Conservation (phyloP, 2,888 invertebrate genomes). For the Hofmannophila pseudospretella region DNA sequence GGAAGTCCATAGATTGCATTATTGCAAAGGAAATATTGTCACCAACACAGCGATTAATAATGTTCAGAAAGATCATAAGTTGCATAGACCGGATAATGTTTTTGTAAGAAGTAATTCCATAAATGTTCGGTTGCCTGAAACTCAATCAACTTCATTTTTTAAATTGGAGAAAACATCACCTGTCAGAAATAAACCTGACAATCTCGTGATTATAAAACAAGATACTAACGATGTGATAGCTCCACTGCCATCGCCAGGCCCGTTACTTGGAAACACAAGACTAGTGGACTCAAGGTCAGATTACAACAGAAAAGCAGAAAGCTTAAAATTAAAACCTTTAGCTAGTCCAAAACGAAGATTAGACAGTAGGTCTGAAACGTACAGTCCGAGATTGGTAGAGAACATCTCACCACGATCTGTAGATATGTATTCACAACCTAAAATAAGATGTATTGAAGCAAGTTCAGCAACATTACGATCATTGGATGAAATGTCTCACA, state of each 20-base stretch:
- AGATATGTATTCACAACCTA: conserved; percentile 60
- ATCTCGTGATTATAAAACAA: conserved; percentile 70
- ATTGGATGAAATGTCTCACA: conserved; percentile 77
- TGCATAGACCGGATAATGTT: conserved; percentile 57
- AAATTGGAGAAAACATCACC: conserved; percentile 56
- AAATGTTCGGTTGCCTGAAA: conserved; percentile 76
- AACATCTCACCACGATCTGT: conserved; percentile 58
- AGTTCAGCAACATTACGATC: conserved; percentile 68
- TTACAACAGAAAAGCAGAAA: conserved; percentile 54
- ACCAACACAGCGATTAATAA: conserved; percentile 35
- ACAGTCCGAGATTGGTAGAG: conserved; percentile 59
- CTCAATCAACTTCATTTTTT: conserved; percentile 52
- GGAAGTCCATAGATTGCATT: conserved; percentile 87
- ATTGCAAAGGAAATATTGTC: conserved; percentile 82
- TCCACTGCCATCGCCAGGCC: conserved; percentile 89
- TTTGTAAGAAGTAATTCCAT: conserved; percentile 79
- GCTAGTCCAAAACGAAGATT: conserved; percentile 62
- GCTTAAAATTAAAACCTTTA: conserved; percentile 48
- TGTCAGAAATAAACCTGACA: conserved; percentile 73
- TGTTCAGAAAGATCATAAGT: conserved; percentile 55
- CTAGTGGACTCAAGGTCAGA: conserved; percentile 82
- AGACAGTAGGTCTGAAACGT: conserved; percentile 56
- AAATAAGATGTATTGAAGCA: conserved; percentile 70
- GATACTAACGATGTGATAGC: conserved; percentile 72
- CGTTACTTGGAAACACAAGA: conserved; percentile 88